Evolutionary conservation across 2,113 vertebrate species (phyloP), one percentile per base, ranked within the genome.

Genomic region (Trinectes maculatus): DNA sequence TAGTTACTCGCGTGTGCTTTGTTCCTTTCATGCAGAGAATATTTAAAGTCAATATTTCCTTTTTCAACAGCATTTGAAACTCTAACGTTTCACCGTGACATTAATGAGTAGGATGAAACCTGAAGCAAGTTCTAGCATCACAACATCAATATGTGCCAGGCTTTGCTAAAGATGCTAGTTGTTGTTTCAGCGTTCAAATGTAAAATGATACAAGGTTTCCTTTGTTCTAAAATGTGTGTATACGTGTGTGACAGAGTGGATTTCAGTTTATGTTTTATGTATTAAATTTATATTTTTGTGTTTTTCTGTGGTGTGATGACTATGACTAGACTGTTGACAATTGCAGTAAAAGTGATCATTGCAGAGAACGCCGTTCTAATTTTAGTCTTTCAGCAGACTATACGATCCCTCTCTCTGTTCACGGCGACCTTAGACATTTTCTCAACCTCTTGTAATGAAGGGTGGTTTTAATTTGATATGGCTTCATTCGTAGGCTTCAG

Each of bases 311-410:
- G 48, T 62, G 40, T 33, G 19, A 49, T 37, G 57, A 77, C 48
- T 43, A 3, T 71, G 43, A 76, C 53, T 39, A 25, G 55, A 59
- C 61, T 13, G 11, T 64, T 42, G 37, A 25, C 44, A 58, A 74
- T 44, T 60, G 43, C 22, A 57, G 48, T 37, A 5, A 40, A 80
- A 81, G 71, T 55, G 10, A 79, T 11, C 44, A 21, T 26, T 53
- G 34, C 36, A 49, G 76, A 83, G 29, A 75, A 58, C 67, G 75
- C 51, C 56, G 13, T 52, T 72, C 74, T 79, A 67, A 71, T 72
- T 74, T 42, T 2, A 6, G 56, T 42, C 44, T 82, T 25, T 62
- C 56, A 48, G 66, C 70, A 28, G 65, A 73, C 48, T 39, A 22
- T 63, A 34, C 33, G 66, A 46, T 65, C 65, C 31, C 36, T 13